A percentile compares a stretch with the other conserved stretches of the same genome.
Conservation (phyloP, 2,888 invertebrate species). For the Lasioglossum marginatum region DNA sequence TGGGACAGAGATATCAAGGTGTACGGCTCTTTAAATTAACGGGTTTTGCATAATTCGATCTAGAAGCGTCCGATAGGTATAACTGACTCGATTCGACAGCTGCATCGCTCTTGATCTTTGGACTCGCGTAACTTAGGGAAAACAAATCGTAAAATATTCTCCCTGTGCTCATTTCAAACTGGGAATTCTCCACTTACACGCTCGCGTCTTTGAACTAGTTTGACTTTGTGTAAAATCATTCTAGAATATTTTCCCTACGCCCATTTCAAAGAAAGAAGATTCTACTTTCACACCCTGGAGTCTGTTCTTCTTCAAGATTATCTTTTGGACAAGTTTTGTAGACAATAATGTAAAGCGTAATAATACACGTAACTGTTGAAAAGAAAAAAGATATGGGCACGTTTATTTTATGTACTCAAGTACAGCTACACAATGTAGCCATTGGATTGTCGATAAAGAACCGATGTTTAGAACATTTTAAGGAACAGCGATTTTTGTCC, state of each 20-base stretch:
- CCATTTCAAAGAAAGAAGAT: too few species aligned
- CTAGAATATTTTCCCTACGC: too few species aligned
- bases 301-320: not conserved
- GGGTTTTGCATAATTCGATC: not conserved
- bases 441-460: not conserved
- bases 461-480: too few species aligned
- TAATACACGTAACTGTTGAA: too few species aligned
- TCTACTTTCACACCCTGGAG: not conserved
- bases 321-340: too few species aligned
- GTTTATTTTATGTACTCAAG: too few species aligned
- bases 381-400: too few species aligned
- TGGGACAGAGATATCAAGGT: not conserved
- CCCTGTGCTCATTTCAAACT: not conserved
- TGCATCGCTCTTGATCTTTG: not conserved
- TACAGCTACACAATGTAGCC: not conserved
- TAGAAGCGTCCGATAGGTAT: not conserved
- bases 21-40: not conserved
- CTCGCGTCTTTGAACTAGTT: too few species aligned
- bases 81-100: not conserved
- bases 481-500: not conserved
- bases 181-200: too few species aligned
- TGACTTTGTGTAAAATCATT: too few species aligned
- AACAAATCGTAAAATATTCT: too few species aligned
- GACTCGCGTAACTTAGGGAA: too few species aligned
- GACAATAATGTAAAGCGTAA: not conserved